phyloP scores from a whole-genome alignment of 2,888 invertebrate genomes.

The Vandiemenella viatica region DNA sequence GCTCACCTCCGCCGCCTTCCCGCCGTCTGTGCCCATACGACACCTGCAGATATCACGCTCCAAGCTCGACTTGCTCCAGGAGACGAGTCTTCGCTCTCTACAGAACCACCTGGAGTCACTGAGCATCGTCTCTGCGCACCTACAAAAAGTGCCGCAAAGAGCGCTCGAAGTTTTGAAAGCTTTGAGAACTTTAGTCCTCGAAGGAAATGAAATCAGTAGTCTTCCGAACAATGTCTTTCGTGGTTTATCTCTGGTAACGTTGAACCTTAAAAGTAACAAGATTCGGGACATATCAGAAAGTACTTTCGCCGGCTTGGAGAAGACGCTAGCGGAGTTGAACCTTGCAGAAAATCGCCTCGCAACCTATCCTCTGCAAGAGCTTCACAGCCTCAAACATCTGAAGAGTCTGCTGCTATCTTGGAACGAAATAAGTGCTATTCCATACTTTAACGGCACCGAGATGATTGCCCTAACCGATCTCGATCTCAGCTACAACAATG shows the following conservation, averaged over 20 bases:
- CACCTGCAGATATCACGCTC: background rate
- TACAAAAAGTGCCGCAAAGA: background rate
- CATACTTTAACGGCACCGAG: slow-evolving; percentile 38
- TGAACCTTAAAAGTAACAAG: background rate
- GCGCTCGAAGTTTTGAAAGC: slow-evolving; percentile 43
- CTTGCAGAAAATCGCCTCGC: background rate
- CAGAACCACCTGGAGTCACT: background rate
- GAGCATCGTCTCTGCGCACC: background rate
- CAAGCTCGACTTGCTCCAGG: background rate
- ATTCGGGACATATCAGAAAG: background rate
- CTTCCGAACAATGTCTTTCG: background rate
- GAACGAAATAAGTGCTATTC: slow-evolving; percentile 49
- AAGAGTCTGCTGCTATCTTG: slow-evolving; percentile 59
- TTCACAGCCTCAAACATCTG: slow-evolving; percentile 30
- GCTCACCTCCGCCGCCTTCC: background rate
- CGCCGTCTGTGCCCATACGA: background rate
- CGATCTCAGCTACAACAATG: slow-evolving; percentile 74
- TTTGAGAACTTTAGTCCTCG: slow-evolving; percentile 31
- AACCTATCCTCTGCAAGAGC: background rate
- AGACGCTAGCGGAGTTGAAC: background rate
- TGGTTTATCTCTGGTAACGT: background rate
- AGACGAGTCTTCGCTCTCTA: background rate
- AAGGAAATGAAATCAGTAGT: background rate
- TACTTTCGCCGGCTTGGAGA: background rate
- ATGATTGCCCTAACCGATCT: slow-evolving; percentile 56